Percentiles rank a stretch among this genome's conserved stretches.
Conservation (phyloP, 2,888 invertebrate species). For the Chaetoderma sp. region DNA sequence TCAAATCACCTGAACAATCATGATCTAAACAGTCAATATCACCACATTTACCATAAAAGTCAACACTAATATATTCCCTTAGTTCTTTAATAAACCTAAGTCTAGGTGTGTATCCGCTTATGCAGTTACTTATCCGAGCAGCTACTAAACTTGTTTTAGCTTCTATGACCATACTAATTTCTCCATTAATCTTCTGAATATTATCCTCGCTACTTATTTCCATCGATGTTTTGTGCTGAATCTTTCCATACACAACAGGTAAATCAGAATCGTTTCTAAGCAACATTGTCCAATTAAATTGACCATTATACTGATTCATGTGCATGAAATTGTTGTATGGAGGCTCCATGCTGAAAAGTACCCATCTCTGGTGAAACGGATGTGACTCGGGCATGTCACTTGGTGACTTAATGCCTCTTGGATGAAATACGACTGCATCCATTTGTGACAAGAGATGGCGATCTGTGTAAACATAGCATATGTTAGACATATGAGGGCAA, state of each 20-base stretch:
- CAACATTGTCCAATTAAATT: slow-evolving; percentile 1
- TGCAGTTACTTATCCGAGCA: slow-evolving; percentile 2
- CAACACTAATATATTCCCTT: background rate
- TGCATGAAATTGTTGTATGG: background rate
- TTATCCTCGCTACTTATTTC: background rate
- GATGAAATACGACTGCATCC: background rate
- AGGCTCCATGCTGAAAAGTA: background rate
- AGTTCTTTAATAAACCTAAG: background rate
- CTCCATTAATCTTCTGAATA: too few species aligned
- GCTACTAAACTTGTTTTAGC: slow-evolving; percentile 4
- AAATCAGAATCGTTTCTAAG: background rate
- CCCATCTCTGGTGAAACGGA: background rate
- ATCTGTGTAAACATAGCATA: too few species aligned
- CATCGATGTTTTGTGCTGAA: background rate
- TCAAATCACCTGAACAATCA: background rate
- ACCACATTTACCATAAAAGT: slow-evolving; percentile 7
- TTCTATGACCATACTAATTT: too few species aligned
- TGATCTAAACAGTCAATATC: background rate
- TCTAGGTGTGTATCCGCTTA: background rate
- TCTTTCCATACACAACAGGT: too few species aligned
- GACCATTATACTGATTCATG: background rate
- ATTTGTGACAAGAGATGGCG: too few species aligned
- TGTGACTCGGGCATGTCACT: background rate
- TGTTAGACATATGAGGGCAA: too few species aligned
- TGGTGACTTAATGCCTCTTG: background rate